These are phyloP conservation scores for Pachypeltis micranthus DNA, from an alignment of 1,140 invertebrate species.

Conservation along the genomic window DNA sequence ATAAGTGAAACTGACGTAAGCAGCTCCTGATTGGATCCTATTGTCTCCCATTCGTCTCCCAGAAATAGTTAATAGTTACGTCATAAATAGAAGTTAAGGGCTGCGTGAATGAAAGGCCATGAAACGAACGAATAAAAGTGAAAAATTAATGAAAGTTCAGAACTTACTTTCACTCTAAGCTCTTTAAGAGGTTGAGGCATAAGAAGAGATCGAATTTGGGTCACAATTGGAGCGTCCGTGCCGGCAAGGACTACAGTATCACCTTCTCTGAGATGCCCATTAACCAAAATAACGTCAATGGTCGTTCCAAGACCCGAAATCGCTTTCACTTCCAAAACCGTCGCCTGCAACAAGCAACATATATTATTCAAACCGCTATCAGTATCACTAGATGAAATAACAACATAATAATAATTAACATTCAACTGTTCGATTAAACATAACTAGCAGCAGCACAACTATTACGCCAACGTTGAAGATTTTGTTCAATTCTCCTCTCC, in stretches of 20 bases:
- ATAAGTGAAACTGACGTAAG: too few relatives aligned
- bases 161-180: conserved; percentile 80
- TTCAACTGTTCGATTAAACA: too few relatives aligned
- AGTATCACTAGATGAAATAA: neutral
- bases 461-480: too few relatives aligned
- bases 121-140: too few relatives aligned
- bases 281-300: conserved; percentile 96
- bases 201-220: conserved; percentile 89
- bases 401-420: neutral
- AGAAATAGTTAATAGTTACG: too few relatives aligned
- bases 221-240: conserved; percentile 95
- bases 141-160: too few relatives aligned
- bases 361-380: neutral
- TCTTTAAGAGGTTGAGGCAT: conserved; percentile 98
- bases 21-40: too few relatives aligned
- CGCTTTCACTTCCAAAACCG: conserved; percentile 98
- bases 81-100: too few relatives aligned
- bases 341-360: conserved; percentile 44
- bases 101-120: too few relatives aligned
- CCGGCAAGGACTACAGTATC: conserved; percentile 92
- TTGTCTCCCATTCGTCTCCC: too few relatives aligned
- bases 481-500: too few relatives aligned
- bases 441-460: too few relatives aligned
- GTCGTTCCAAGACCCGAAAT: conserved; percentile 95
- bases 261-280: conserved; percentile 83